Evolutionary conservation across 2,113 vertebrate genomes (phyloP).

Genomic region (Coptodon rendalli): DNA sequence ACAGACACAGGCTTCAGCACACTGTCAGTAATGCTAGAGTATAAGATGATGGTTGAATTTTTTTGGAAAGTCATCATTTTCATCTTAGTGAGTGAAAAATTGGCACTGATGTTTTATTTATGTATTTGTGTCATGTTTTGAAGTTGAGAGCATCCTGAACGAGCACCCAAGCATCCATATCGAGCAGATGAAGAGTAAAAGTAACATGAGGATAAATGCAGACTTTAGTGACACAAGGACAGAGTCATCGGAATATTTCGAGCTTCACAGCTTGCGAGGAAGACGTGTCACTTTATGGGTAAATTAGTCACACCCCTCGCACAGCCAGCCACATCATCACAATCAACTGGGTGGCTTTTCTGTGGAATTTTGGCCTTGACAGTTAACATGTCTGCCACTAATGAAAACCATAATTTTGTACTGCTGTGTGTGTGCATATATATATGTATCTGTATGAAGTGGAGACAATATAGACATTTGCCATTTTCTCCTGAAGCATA

Average conservation of each 20-base stretch:
- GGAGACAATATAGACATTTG: neutral
- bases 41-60: neutral
- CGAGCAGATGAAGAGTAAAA: constrained; percentile 20
- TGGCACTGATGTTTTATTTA: neutral
- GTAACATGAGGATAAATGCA: neutral
- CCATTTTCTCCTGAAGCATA: neutral
- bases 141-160: neutral
- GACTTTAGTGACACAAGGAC: neutral
- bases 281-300: constrained; percentile 39
- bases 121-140: neutral
- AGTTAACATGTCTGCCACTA: constrained; percentile 33
- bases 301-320: constrained; percentile 18
- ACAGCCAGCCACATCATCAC: constrained; percentile 48
- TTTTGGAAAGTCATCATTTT: neutral
- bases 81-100: neutral
- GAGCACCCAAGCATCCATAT: neutral
- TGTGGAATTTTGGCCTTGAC: constrained; percentile 32
- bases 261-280: neutral
- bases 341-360: constrained; percentile 26
- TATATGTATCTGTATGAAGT: neutral
- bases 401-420: constrained; percentile 38
- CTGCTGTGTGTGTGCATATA: neutral
- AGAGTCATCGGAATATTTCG: neutral
- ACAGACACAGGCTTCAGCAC: neutral
- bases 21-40: constrained; percentile 1